Evolutionary conservation across 2,797 vertebrate genomes (phyloP), one percentile per base, ranked within the genome.

Genomic region (Bufotes viridis): DNA sequence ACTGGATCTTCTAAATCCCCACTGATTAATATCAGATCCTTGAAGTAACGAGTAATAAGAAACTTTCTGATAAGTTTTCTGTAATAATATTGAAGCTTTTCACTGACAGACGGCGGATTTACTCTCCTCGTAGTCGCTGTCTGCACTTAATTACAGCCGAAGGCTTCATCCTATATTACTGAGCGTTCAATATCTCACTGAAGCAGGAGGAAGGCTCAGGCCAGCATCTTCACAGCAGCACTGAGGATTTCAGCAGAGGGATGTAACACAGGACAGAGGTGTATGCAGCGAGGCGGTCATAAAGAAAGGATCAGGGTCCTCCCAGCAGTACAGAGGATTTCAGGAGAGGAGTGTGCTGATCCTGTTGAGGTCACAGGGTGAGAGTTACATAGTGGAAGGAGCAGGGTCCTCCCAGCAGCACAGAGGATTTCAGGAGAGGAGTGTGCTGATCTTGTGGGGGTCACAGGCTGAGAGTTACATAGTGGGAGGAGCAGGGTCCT

Each of bases 61-160:
- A 82, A 70, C 29, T 69, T 67, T 10, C n/a, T 22, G 60, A 67
- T 29, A 82, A 82, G 80, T 82, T 67, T 70, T 69, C 29, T 49
- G 4, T 53, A 82, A 82, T 34, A 57, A 29, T 18, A 57, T 2
- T 26, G 81, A 70, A 70, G 58, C 24, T 69, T 83, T 57, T 29
- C 18, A 57, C n/a, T 70, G 72, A 57, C 53, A 15, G 15, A 55
- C n/a, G 7, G 20, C 26, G 81, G 51, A 57, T 55, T 69, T 29
- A 6, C 15, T 20, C 15, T 83, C 18, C 1, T 82, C 15, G 17
- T 26, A 18, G 9, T 29, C 24, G 2, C 34, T 57, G 63, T 29
- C 14, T 70, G 63, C 49, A 15, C 34, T 72, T 83, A 70, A 83
- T 83, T 83, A 72, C 57, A 72, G 51, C 67, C 12, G 55, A 11